A percentile compares a stretch with the other conserved stretches of the same genome.
Conservation (phyloP, 2,113 vertebrate species). For the Tricholaema leucomelas region DNA sequence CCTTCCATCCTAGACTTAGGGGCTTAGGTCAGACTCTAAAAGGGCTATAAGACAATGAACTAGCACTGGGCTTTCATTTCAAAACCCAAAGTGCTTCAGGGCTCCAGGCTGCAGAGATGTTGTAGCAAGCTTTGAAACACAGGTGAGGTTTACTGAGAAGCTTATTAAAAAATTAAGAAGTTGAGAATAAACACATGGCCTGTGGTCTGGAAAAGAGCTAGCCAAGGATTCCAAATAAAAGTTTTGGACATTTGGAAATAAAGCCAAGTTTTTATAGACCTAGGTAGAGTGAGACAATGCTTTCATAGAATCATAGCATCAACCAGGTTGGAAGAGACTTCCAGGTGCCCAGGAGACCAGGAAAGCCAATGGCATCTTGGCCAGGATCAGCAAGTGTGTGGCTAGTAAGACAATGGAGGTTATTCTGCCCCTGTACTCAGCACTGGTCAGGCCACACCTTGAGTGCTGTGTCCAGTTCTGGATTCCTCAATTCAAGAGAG, state of each 20-base stretch:
- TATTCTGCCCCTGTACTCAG: neutral
- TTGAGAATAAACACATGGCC: neutral
- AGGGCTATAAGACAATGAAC: neutral
- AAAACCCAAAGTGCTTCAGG: constrained; percentile 1
- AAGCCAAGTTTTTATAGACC: neutral
- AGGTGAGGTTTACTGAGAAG: neutral
- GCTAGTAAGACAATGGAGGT: too few species aligned
- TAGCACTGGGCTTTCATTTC: neutral
- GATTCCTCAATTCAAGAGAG: neutral
- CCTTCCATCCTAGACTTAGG: constrained; percentile 65
- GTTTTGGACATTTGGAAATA: neutral
- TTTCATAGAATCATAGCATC: too few species aligned
- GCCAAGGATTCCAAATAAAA: neutral
- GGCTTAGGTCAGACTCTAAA: constrained; percentile 14
- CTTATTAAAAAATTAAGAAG: constrained; percentile 10
- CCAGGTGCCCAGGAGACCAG: too few species aligned
- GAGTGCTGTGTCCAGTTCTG: neutral
- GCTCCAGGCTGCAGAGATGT: neutral
- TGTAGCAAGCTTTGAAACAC: neutral
- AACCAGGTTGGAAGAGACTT: too few species aligned
- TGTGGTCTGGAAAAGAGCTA: neutral
- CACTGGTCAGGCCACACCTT: neutral
- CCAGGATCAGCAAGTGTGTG: too few species aligned
- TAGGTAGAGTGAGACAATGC: neutral
- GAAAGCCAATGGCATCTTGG: too few species aligned